Conservation (phyloP, 2,888 invertebrate genomes). For the Eristalis tenax region DNA sequence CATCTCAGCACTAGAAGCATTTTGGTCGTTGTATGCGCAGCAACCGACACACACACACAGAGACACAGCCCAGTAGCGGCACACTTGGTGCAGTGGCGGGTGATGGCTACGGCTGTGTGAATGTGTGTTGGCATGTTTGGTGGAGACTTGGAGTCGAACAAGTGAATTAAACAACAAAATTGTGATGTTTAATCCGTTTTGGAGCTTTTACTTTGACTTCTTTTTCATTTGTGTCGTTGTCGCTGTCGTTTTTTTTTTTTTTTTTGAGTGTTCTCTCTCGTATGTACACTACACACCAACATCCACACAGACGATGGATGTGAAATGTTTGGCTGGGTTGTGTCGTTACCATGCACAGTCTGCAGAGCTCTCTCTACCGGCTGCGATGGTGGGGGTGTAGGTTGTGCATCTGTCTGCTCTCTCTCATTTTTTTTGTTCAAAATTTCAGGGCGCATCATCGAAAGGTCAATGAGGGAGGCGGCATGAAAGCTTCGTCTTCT, state of each 20-base stretch:
- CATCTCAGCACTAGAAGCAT: slow-evolving; percentile 22
- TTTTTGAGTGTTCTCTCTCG: not conserved
- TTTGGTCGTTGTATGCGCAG: slow-evolving; percentile 45
- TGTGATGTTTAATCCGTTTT: slow-evolving; percentile 34
- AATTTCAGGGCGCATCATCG: slow-evolving; percentile 43
- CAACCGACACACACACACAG: slow-evolving; percentile 1
- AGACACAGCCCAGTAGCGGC: not conserved
- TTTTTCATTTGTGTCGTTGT: slow-evolving; percentile 4
- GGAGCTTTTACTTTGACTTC: slow-evolving; percentile 41
- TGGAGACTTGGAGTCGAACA: slow-evolving; percentile 19
- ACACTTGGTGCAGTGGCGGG: slow-evolving; percentile 5
- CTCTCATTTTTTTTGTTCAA: not conserved
- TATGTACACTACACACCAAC: too few relatives aligned
- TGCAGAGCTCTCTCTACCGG: not conserved
- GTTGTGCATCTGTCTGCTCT: not conserved
- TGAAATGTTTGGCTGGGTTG: slow-evolving; percentile 20
- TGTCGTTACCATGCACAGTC: not conserved
- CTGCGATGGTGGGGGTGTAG: too few relatives aligned
- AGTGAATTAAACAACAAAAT: slow-evolving; percentile 33
- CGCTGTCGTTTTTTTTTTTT: slow-evolving; percentile 1
- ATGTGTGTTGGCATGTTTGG: not conserved
- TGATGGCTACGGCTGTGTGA: not conserved
- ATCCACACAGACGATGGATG: not conserved
- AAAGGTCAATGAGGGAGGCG: slow-evolving; percentile 52
- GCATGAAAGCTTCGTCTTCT: slow-evolving; percentile 18